Evolutionary conservation across 2,888 invertebrate species (phyloP), one percentile per base, ranked within the genome.

Genomic region (Acrocera orbiculus): DNA sequence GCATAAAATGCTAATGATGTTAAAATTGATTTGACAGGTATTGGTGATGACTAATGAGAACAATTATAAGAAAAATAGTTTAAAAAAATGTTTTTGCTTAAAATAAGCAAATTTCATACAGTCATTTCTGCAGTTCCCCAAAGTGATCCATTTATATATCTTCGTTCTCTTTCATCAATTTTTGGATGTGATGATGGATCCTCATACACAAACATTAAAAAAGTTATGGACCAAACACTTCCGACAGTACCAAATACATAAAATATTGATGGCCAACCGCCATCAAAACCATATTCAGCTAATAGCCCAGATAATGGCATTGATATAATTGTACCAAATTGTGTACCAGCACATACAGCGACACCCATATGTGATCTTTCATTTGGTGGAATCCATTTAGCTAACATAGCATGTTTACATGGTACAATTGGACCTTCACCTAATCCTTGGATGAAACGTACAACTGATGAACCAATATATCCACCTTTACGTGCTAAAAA

Each of bases 361-460:
- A 87, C 83, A 46, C 85, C 83, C 78, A 86, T 79, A 51, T 85
- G 69, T 58, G 86, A 86, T 54, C 86, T 75, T 64, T 89, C 87
- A 54, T 80, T 82, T 41, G 86, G 86, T 30, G 86, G 86, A 49
- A 86, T 79, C 87, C 87, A 89, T 63, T 87, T 85, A 46, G 86
- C 85, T 58, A 87, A 64, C 69, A 89, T 66, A 37, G 85, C 82
- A 62, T 87, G 86, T 49, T 93, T 89, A 55, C 92, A 89, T 46
- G 83, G 86, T 52, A 82, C 61, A 44, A 61, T 61, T 13, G 61
- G 61, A 10, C 61, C 89, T 73, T 90, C 89, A 40, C 85, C 82
- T 39, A 89, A 66, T 30, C 90, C 90, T 58, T 89, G 85, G 43
- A 89, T 78, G 54, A 89, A 85, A 38, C 90, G 70, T 15, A 86